Conservation (phyloP, 2,888 invertebrate genomes). For the Yponomeuta malinellus region DNA sequence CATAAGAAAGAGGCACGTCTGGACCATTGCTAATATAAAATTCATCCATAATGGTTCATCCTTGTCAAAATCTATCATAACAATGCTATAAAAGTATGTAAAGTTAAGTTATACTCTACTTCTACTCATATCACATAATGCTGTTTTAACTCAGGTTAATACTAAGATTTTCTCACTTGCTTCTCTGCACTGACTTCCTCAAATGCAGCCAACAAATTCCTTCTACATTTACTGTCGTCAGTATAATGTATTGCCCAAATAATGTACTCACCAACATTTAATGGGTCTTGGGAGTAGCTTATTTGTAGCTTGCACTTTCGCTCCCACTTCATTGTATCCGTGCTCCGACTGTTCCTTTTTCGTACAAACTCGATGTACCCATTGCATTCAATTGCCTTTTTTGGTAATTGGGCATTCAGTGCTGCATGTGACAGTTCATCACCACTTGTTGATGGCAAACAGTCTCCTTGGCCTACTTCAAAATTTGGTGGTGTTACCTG, state of each 20-base stretch:
- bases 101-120: conserved; percentile 11
- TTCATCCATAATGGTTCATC: conserved; percentile 11
- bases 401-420: conserved; percentile 60
- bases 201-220: conserved; percentile 74
- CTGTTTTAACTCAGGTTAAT: conserved; percentile 11
- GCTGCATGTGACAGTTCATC: conserved; percentile 53
- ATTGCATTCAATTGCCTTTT: conserved; percentile 61
- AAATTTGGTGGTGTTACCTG: conserved; percentile 57
- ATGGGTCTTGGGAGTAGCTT: conserved; percentile 73
- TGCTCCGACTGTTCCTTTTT: conserved; percentile 47
- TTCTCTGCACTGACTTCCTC: conserved; percentile 52
- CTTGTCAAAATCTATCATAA: conserved; percentile 7
- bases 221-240: conserved; percentile 75
- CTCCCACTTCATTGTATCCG: conserved; percentile 74
- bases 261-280: conserved; percentile 72
- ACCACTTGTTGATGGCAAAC: conserved; percentile 63
- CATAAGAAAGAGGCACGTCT: conserved; percentile 1
- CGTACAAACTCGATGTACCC: conserved; percentile 64
- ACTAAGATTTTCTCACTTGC: conserved; percentile 29
- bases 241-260: conserved; percentile 78
- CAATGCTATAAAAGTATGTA: conserved; percentile 3
- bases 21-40: background rate
- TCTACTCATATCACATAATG: conserved; percentile 2
- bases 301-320: conserved; percentile 78
- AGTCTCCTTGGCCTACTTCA: conserved; percentile 66